These are phyloP conservation scores for Aleadryas rufinucha DNA, from an alignment of 2,113 vertebrate species.

Conservation along the genomic window DNA sequence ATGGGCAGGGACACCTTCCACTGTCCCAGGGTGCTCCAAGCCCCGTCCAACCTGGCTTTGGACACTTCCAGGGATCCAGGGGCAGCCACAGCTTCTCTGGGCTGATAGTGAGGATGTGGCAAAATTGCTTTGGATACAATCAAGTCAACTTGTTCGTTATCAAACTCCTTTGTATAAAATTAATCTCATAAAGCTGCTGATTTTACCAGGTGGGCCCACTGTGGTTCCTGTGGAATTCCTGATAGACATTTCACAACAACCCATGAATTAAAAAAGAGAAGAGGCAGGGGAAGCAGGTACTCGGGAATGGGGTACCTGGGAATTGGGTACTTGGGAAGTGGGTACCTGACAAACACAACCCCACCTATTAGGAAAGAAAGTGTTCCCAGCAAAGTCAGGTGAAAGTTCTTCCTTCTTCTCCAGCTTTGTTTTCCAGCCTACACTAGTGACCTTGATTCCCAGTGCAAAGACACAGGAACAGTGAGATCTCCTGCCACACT, in stretches of 20 bases:
- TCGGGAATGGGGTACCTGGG: background rate
- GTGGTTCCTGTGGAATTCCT: background rate
- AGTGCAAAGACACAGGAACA: background rate
- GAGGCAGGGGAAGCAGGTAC: background rate
- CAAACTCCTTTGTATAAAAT: background rate
- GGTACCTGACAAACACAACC: background rate
- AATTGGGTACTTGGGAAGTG: background rate
- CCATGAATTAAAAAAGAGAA: background rate
- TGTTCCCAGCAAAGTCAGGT: background rate
- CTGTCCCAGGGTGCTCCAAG: background rate
- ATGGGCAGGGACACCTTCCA: background rate
- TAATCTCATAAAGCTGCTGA: background rate
- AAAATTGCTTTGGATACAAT: background rate
- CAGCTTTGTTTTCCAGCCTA: background rate
- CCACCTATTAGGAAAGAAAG: background rate
- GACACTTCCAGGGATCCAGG: background rate
- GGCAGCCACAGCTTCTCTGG: background rate
- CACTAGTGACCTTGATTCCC: background rate
- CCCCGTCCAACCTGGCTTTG: accelerated
- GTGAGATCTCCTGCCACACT: background rate
- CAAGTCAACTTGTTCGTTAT: background rate
- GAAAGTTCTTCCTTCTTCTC: background rate
- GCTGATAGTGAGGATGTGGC: background rate
- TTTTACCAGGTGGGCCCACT: background rate
- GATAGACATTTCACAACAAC: background rate